Evolutionary conservation across 2,797 vertebrate species (phyloP).

Genomic region (Crocodylus rhombifer): DNA sequence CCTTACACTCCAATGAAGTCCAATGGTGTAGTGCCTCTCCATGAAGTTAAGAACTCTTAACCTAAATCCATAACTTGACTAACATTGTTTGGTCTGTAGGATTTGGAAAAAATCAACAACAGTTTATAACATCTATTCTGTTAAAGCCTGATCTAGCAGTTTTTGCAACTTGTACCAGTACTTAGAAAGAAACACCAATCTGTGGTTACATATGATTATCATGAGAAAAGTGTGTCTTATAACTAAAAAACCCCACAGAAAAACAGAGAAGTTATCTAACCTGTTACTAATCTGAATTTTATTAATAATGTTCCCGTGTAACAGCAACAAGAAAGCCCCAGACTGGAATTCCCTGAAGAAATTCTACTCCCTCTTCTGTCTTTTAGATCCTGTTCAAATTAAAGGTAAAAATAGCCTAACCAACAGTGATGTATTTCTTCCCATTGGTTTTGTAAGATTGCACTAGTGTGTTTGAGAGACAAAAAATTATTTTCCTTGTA

Average conservation of each 20-base stretch:
- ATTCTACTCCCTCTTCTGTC: background rate
- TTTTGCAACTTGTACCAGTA: background rate
- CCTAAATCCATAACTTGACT: background rate
- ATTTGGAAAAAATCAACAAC: background rate
- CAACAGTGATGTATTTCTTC: background rate
- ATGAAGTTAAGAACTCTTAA: background rate
- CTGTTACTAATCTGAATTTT: background rate
- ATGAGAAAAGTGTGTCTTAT: background rate
- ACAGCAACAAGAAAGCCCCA: background rate
- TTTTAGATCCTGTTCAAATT: background rate
- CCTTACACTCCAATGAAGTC: background rate
- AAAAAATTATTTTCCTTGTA: background rate
- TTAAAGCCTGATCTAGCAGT: slow-evolving; percentile 3
- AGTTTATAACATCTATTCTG: background rate
- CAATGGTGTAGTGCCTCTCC: background rate
- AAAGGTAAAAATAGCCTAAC: background rate
- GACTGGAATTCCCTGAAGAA: background rate
- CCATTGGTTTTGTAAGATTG: background rate
- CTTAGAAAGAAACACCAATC: background rate
- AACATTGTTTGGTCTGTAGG: too few relatives aligned
- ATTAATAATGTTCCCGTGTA: background rate
- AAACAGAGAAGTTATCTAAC: background rate
- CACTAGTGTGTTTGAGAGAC: background rate
- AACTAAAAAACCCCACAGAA: background rate
- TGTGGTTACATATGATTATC: background rate